Evolutionary conservation across 2,888 invertebrate species (phyloP), one percentile per base, ranked within the genome.

Genomic region (Geophilus truncorum): DNA sequence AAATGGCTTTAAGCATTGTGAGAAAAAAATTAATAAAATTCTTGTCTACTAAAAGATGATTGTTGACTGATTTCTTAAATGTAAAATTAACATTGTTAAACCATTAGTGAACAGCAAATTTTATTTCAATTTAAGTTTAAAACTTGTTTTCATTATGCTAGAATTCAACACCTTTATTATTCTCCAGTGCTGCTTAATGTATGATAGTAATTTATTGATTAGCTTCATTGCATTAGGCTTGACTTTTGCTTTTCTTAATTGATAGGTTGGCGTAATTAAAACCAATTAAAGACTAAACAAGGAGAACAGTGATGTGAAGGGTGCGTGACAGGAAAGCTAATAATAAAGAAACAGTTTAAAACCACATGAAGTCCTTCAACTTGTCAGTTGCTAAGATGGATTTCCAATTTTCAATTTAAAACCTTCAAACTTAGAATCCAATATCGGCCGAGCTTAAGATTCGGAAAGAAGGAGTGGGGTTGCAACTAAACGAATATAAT

Each of bases 341-440:
- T 70, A 70, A 70, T 70, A 70, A 70, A 70, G 70, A 70, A 70
- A 70, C 25, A 70, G 70, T 25, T 70, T 70, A 70, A 70, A 70
- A 70, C 70, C 70, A 70, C 70, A 23, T 70, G 28, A 70, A 70
- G 70, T 70, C 70, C 28, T 70, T 70, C 70, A 70, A 70, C 12
- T 70, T 70, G 70, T 70, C 70, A 70, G 25, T 70, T 25, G 25
- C 28, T 28, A 70, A 70, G 70, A 70, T 70, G 70, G 70, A 70
- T 70, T 70, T 70, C 70, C 70, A 70, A 70, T 70, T 70, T 70
- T 70, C 70, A 70, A 70, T 70, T 70, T 70, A 70, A 51, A 70
- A 70, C 70, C 28, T 70, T 70, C 12, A 70, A 28, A 28, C 28
- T 28, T 70, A 9, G 28, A 70, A 70, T 70, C 70, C 70, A 70